phyloP scores from a whole-genome alignment of 2,113 vertebrate genomes.

The Etia nguti region DNA sequence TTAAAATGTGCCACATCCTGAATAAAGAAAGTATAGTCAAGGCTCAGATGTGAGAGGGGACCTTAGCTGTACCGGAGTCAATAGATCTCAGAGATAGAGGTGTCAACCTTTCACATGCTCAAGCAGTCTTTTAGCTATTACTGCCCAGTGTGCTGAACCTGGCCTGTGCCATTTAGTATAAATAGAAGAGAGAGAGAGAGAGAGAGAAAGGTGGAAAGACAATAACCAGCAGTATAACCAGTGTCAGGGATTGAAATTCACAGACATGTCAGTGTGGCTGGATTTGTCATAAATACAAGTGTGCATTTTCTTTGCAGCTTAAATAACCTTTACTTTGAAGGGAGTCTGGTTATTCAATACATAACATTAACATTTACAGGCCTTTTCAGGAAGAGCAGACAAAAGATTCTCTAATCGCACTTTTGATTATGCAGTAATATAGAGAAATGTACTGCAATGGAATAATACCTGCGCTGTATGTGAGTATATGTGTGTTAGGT shows the following conservation, averaged over 20 bases:
- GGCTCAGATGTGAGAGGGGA: constrained; percentile 32
- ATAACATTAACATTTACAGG: not conserved
- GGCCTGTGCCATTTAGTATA: constrained; percentile 20
- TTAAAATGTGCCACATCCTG: constrained; percentile 21
- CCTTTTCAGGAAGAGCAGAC: not conserved
- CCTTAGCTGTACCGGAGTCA: constrained; percentile 36
- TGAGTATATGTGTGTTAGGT: not conserved
- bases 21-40: constrained; percentile 38
- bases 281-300: not conserved
- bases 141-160: constrained; percentile 25
- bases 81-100: constrained; percentile 61
- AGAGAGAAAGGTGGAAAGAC: not conserved
- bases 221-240: not conserved
- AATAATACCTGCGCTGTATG: not conserved
- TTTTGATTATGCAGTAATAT: not conserved
- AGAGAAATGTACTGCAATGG: not conserved
- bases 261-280: not conserved
- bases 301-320: not conserved
- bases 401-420: not conserved
- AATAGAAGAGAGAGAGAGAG: not conserved
- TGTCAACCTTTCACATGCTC: constrained; percentile 50
- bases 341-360: not conserved
- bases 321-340: not conserved
- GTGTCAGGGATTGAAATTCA: not conserved
- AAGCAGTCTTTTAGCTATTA: constrained; percentile 23